Evolutionary conservation across 2,113 vertebrate genomes (phyloP), one percentile per base, ranked within the genome.

Genomic region (Lipophrys pholis): DNA sequence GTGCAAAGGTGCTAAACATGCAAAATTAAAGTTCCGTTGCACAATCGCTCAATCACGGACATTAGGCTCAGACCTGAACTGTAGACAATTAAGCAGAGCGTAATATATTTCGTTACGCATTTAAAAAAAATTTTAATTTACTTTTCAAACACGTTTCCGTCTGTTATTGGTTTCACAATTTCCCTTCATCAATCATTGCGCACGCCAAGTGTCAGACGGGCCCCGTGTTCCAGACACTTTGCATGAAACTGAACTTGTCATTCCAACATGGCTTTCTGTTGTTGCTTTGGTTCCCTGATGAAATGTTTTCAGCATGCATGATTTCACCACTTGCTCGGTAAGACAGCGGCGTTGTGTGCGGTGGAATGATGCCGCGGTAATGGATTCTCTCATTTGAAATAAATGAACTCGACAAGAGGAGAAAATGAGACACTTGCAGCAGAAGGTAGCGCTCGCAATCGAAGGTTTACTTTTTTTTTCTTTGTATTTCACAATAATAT

Each of bases 321-420:
- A 82, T 69, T 84, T 77, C 77, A 52, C 76, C 49, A 14, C 65
- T 73, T 43, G 62, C 78, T 63, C 16, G 14, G 46, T 30, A 4
- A 30, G 63, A 71, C 64, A 63, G 73, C 70, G 35, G 49, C 35
- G 42, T 51, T 50, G 52, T 67, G 62, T 57, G 67, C 59, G 40
- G 14, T 11, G 63, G 57, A 58, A 78, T 62, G 63, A 74, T 53
- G 76, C 71, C 11, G 36, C 67, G 3, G 73, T 84, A 82, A 87
- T 87, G 78, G 79, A 78, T 67, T 87, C 66, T 70, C 84, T 87
- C 65, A 65, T 86, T 74, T 74, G 70, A 87, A 81, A 82, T 82
- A 67, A 85, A 86, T 84, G 52, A 81, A 81, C 60, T 78, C 14
- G 59, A 76, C 73, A 60, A 66, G 43, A 57, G 76, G 65, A 42